Conservation (phyloP, 2,113 vertebrate species). For the Menura novaehollandiae region DNA sequence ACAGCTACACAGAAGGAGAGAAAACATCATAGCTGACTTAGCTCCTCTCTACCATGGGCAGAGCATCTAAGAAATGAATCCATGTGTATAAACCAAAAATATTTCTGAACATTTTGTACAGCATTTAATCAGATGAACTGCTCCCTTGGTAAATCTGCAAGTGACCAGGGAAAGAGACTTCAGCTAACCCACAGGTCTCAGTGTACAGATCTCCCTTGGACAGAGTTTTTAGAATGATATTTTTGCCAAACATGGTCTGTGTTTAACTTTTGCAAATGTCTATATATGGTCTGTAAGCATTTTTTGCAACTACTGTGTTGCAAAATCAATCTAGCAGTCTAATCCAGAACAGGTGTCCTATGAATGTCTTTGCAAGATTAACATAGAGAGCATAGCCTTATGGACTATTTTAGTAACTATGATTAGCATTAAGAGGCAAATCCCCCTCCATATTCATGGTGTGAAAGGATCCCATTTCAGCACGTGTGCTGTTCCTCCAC, state of each 20-base stretch:
- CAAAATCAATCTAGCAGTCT: slow-evolving; percentile 27
- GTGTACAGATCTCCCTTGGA: neutral
- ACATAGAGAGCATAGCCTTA: neutral
- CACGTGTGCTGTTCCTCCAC: neutral
- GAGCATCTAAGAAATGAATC: neutral
- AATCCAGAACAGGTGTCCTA: slow-evolving; percentile 60
- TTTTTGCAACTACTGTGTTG: slow-evolving; percentile 25
- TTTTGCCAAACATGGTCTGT: slow-evolving; percentile 8
- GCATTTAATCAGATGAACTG: neutral
- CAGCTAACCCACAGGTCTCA: neutral
- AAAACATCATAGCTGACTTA: neutral
- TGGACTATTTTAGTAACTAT: neutral
- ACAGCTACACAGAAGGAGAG: neutral
- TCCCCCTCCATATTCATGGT: neutral
- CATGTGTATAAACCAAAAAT: neutral
- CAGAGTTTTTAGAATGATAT: neutral
- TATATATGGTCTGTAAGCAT: slow-evolving; percentile 34
- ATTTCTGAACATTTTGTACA: neutral
- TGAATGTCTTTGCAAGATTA: slow-evolving; percentile 36
- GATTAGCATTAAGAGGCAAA: slow-evolving; percentile 36
- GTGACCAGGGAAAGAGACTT: neutral
- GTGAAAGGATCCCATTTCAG: slow-evolving; percentile 26
- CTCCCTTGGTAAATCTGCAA: neutral
- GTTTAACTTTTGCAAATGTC: slow-evolving; percentile 10
- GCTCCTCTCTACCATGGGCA: neutral